A percentile compares a stretch with the other conserved stretches of the same genome.
Evolutionary conservation across 64 coral and sea anemone genomes (phyloP).

Genomic region (Dendrophyllia cribrosa): DNA sequence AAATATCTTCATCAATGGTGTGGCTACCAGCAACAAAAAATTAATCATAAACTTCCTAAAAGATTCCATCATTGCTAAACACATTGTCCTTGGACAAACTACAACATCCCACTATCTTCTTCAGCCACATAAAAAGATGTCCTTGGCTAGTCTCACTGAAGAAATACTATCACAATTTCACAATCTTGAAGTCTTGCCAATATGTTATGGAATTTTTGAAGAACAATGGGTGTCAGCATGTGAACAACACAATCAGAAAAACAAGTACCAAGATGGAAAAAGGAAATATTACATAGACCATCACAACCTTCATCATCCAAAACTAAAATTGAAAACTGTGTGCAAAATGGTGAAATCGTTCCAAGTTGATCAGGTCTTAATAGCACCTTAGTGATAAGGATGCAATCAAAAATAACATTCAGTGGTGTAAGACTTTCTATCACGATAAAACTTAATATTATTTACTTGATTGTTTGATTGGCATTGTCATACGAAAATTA

Average conservation of each 20-base stretch:
- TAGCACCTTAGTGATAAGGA: too few relatives aligned
- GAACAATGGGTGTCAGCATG: not conserved
- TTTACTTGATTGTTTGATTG: too few relatives aligned
- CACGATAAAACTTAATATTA: too few relatives aligned
- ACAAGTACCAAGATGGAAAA: not conserved
- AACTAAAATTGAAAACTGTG: not conserved
- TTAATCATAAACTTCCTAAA: not conserved
- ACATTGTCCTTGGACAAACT: too few relatives aligned
- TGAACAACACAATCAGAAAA: not conserved
- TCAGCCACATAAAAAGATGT: too few relatives aligned
- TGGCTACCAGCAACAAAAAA: not conserved
- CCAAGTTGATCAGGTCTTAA: too few relatives aligned
- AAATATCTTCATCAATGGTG: not conserved
- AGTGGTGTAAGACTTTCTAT: too few relatives aligned
- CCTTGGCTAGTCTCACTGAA: too few relatives aligned
- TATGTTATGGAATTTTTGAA: conserved; percentile 5
- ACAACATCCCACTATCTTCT: too few relatives aligned
- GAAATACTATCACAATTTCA: not conserved
- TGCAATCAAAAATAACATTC: too few relatives aligned
- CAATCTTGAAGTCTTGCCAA: not conserved
- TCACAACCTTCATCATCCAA: not conserved
- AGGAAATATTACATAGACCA: not conserved
- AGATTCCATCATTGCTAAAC: not conserved
- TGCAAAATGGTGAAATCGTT: not conserved
- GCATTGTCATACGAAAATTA: too few relatives aligned